phyloP scores from a whole-genome alignment of 1,140 invertebrate genomes.

The Micrasema longulum region DNA sequence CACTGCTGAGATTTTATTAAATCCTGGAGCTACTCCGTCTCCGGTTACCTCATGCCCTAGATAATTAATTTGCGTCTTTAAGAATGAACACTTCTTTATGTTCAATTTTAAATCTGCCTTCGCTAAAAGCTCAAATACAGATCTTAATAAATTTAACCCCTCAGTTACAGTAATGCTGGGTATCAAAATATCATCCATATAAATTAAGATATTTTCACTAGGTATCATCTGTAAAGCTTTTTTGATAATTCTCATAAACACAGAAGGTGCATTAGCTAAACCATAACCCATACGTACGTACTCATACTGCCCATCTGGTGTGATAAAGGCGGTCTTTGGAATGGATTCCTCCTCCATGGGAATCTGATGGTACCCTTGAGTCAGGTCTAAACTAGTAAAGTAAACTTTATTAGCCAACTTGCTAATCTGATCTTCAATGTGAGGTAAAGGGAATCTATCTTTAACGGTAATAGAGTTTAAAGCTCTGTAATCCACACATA shows the following conservation, averaged over 20 bases:
- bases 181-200: constrained; percentile 2
- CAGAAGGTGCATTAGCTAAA: constrained; percentile 59
- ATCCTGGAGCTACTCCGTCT: not conserved
- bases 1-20: no score
- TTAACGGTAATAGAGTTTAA: not conserved
- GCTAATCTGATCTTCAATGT: not conserved
- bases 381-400: constrained; percentile 45
- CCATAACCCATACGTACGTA: constrained; percentile 59
- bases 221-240: not conserved
- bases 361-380: constrained; percentile 58
- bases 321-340: constrained; percentile 59
- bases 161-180: not conserved
- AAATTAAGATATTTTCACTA: not conserved
- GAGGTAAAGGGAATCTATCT: not conserved
- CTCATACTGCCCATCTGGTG: constrained; percentile 58
- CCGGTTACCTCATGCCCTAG: not conserved
- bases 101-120: not conserved
- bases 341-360: constrained; percentile 56
- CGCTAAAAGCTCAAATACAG: not conserved
- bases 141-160: not conserved
- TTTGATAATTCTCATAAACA: constrained; percentile 62
- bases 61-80: not conserved
- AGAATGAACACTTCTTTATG: not conserved
- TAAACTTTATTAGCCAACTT: constrained; percentile 13
- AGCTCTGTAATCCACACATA: not conserved